Percentiles rank a stretch among this genome's conserved stretches.
phyloP scores from a whole-genome alignment of 1,140 invertebrate genomes.

The Diorhabda sublineata region DNA sequence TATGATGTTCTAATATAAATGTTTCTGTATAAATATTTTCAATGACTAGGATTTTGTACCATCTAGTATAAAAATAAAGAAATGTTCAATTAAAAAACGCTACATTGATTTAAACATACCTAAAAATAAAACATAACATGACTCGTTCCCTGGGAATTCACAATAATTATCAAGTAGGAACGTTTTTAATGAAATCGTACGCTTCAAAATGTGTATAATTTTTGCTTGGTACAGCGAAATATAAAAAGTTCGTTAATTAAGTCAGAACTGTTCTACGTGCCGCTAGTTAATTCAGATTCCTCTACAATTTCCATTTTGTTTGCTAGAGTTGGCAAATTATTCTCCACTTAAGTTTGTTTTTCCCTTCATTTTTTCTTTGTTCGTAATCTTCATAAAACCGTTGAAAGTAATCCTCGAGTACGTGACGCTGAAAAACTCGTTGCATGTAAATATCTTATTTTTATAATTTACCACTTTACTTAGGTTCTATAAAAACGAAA shows the following conservation, averaged over 20 bases:
- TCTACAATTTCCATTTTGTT: conserved; percentile 1
- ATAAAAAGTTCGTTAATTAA: neutral
- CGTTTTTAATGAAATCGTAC: neutral
- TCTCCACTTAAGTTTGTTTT: neutral
- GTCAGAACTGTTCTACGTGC: neutral
- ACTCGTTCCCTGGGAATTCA: too few relatives aligned
- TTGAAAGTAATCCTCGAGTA: neutral
- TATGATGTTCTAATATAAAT: too few relatives aligned
- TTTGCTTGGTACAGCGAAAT: neutral
- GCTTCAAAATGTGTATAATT: neutral
- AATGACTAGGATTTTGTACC: too few relatives aligned
- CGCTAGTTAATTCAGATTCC: neutral
- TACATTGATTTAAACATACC: too few relatives aligned
- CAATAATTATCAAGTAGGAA: too few relatives aligned
- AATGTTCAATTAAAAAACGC: too few relatives aligned
- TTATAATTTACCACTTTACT: neutral
- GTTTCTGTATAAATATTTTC: too few relatives aligned
- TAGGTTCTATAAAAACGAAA: neutral
- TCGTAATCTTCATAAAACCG: conserved; percentile 1
- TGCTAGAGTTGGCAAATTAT: neutral
- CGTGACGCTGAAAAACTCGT: neutral
- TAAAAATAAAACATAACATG: too few relatives aligned
- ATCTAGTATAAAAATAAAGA: too few relatives aligned
- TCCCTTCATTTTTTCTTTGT: neutral
- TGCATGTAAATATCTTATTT: neutral